Evolutionary conservation across 2,888 invertebrate genomes (phyloP), one percentile per base, ranked within the genome.

Genomic region (Tanaodytes sp.): DNA sequence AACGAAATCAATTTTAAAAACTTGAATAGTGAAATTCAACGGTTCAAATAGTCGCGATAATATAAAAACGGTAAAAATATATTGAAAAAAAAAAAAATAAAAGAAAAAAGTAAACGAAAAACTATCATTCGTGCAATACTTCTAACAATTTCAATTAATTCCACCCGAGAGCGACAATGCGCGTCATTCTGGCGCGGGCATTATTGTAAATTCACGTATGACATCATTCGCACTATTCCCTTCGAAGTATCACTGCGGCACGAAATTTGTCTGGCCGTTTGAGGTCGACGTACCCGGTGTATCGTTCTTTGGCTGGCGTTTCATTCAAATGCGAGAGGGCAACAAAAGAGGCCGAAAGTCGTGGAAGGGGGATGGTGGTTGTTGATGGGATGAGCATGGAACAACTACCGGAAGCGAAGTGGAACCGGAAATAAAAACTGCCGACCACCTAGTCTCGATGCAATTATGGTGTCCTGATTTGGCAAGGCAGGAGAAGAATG

Each of bases 271-370:
- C 36, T 27, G 54, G 54, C 66, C 49, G 61, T 66, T 61, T 61
- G 49, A n/a, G 66, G 61, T 66, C 66, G 55, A 49, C 49, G 66
- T 49, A 61, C 49, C 61, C 49, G 31, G 39, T 49, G 30, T 65
- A 59, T 59, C 52, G 46, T 65, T 52, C 58, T 65, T 40, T 52
- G n/a, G 30, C 58, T 45, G 48, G 54, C 59, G 39, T 48, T 66
- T 66, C 54, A 66, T 59, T 43, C 66, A 52, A 65, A 65, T 65
- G 65, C 18, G 36, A n/a, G 11, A 46, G 39, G 33, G 45, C 43
- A 52, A 31, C 33, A 49, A 52, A 52, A 45, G 15, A 30, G 14
- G 20, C 30, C 16, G 31, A 52, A 3, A 3, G 18, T 31, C 40
- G 9, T 40, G 40, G 30, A 14, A 36, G 4, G 15, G 20, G 27